phyloP scores from a whole-genome alignment of 2,113 vertebrate species.

The Leucosticte australis region DNA sequence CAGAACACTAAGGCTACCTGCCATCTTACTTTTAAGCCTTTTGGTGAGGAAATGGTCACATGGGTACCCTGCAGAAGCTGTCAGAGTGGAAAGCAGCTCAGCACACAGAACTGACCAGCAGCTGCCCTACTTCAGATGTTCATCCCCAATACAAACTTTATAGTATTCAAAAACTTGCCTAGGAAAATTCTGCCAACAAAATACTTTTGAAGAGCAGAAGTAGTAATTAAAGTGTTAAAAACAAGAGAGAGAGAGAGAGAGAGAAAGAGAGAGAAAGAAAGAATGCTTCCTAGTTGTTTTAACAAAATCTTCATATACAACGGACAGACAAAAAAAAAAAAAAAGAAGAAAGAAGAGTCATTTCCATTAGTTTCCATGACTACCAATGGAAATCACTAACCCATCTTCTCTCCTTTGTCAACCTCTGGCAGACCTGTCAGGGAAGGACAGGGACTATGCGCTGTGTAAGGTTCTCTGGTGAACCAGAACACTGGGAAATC shows the following conservation, averaged over 20 bases:
- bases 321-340: background rate
- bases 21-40: background rate
- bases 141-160: background rate
- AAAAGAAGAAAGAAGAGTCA: background rate
- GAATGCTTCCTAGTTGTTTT: background rate
- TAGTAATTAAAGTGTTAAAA: background rate
- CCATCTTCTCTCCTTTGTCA: background rate
- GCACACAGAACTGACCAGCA: background rate
- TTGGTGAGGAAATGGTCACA: background rate
- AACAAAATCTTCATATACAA: background rate
- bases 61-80: background rate
- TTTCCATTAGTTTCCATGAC: slow-evolving; percentile 57
- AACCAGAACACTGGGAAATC: background rate
- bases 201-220: background rate
- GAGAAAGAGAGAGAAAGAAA: background rate
- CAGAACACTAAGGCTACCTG: background rate
- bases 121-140: background rate
- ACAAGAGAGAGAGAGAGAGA: background rate
- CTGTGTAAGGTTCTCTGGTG: background rate
- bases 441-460: background rate
- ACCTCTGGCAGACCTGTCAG: slow-evolving; percentile 10
- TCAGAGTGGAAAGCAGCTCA: background rate
- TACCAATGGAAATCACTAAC: background rate
- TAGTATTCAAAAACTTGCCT: background rate
- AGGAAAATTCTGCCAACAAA: background rate